Conservation (phyloP, 2,113 vertebrate genomes). For the Etheostoma spectabile region DNA sequence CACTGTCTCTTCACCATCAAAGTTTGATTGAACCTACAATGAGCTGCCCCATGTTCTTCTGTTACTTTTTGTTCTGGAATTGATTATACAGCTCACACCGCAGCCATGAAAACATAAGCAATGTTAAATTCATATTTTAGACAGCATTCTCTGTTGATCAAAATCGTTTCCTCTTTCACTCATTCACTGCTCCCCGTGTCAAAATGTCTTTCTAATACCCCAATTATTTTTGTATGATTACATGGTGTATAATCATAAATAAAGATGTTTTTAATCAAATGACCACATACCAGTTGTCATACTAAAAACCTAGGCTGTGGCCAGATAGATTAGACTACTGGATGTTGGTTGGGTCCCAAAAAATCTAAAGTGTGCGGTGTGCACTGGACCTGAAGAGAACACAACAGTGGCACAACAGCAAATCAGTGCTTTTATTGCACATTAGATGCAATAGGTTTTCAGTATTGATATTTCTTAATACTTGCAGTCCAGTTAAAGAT, state of each 20-base stretch:
- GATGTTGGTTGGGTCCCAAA: neutral
- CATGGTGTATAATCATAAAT: neutral
- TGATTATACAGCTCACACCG: neutral
- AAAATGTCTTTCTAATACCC: neutral
- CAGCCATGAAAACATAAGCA: neutral
- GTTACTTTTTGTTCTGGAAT: neutral
- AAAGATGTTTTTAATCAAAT: neutral
- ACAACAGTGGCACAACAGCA: neutral
- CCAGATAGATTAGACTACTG: neutral
- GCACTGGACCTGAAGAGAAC: neutral
- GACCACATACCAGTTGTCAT: neutral
- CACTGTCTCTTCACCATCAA: neutral
- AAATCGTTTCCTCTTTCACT: neutral
- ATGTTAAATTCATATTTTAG: neutral
- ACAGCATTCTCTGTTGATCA: neutral
- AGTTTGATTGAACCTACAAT: slow-evolving; percentile 1
- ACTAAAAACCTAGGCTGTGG: neutral
- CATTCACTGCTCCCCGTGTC: neutral
- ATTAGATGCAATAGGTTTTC: neutral
- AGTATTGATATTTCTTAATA: neutral
- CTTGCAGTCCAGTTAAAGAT: neutral
- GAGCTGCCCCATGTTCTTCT: neutral
- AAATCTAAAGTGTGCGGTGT: neutral
- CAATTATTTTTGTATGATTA: neutral
- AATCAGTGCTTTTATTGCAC: neutral